Evolutionary conservation across 2,888 invertebrate species (phyloP).

Genomic region (Alloplasta piceator): DNA sequence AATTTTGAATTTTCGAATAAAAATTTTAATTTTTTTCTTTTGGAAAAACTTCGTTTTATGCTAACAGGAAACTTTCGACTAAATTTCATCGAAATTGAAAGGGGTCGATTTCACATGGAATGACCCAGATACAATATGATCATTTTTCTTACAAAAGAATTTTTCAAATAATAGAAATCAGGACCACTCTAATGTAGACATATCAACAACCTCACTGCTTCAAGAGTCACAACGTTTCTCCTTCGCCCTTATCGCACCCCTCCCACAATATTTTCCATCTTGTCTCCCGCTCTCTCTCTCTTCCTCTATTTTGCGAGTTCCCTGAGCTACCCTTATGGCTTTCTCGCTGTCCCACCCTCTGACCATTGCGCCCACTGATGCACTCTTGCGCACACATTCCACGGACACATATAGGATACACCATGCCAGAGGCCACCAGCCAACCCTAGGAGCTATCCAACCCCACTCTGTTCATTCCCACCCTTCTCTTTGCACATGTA

Average conservation of each 20-base stretch:
- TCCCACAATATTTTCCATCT: slow-evolving; percentile 18
- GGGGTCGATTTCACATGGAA: too few species aligned
- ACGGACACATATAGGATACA: neutral
- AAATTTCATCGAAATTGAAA: too few species aligned
- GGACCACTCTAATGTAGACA: too few species aligned
- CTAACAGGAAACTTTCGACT: too few species aligned
- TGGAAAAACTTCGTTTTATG: too few species aligned
- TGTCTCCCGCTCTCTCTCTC: slow-evolving; percentile 18
- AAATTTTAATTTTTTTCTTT: too few species aligned
- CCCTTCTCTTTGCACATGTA: neutral
- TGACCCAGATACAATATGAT: too few species aligned
- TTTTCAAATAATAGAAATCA: too few species aligned
- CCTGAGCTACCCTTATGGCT: neutral
- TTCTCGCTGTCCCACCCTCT: neutral
- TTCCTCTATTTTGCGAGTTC: slow-evolving; percentile 3
- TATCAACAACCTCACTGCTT: neutral
- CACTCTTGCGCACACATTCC: slow-evolving; percentile 9
- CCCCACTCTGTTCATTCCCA: neutral
- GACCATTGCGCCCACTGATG: neutral
- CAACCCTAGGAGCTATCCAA: neutral
- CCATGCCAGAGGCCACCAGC: neutral
- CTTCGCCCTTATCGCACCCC: slow-evolving; percentile 34
- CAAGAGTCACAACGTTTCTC: slow-evolving; percentile 28
- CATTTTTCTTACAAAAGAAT: too few species aligned
- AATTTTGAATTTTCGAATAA: too few species aligned